Evolutionary conservation across 53 echinoderm and acorn worm species (phyloP), one percentile per base, ranked within the genome.

Genomic region (Henricia sp.): DNA sequence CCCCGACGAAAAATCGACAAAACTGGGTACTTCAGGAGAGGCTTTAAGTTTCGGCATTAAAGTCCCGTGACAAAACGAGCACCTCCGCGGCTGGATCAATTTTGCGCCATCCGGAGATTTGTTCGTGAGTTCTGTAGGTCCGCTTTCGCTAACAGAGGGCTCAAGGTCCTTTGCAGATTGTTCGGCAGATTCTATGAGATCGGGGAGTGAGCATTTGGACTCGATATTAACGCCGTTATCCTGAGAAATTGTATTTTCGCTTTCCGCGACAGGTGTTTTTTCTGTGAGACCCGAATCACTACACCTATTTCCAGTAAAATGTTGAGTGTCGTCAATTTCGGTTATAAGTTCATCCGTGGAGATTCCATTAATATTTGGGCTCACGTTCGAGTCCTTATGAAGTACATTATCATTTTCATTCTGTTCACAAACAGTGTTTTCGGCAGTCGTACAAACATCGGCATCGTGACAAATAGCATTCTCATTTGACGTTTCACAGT

Each of bases 1-100:
- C 32, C 93, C 95, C 6, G 95, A 92, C 32, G 99, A 95, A 52
- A 91, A 99, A 66, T 99, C 69, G 28, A 99, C 95, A 70, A 99
- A 99, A n/a, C 85, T 77, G 53, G 90, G 92, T 11, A 65, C 90
- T 82, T 38, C 17, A 1, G n/a, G n/a, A n/a, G n/a, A n/a, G n/a
- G n/a, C n/a, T n/a, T n/a, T n/a, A n/a, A n/a, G n/a, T n/a, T n/a
- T n/a, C n/a, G n/a, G n/a, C n/a, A n/a, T n/a, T n/a, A n/a, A n/a
- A n/a, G n/a, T n/a, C n/a, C n/a, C n/a, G n/a, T n/a, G n/a, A n/a
- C n/a, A n/a, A n/a, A n/a, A n/a, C n/a, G n/a, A n/a, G n/a, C n/a
- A n/a, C n/a, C n/a, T n/a, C n/a, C n/a, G n/a, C n/a, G n/a, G n/a
- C n/a, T n/a, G n/a, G n/a, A n/a, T n/a, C n/a, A n/a, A n/a, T n/a